phyloP scores from a whole-genome alignment of 2,797 vertebrate species.

The Malurus splendens region DNA sequence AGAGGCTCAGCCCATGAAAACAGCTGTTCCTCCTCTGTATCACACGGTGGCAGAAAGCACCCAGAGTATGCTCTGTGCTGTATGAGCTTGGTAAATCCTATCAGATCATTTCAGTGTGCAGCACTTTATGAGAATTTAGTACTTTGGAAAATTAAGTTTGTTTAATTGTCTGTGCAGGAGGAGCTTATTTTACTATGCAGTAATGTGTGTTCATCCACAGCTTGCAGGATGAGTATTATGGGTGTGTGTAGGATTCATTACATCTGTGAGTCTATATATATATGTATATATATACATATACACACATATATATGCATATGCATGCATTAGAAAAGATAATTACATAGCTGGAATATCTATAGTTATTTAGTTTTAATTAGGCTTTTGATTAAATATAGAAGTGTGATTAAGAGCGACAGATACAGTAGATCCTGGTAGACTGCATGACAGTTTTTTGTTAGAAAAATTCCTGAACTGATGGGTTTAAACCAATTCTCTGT shows the following conservation, averaged over 20 bases:
- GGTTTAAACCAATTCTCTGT: not conserved
- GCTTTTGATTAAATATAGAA: slow-evolving; percentile 9
- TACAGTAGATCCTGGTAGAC: not conserved
- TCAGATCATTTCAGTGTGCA: not conserved
- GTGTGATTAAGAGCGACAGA: not conserved
- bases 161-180: not conserved
- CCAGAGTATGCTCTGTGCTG: not conserved
- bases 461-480: not conserved
- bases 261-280: not conserved
- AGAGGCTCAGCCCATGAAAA: not conserved
- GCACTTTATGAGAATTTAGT: not conserved
- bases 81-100: fast-evolving
- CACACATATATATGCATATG: not conserved
- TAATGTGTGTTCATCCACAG: not conserved
- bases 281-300: not conserved
- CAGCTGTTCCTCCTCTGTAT: not conserved
- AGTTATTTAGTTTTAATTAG: slow-evolving; percentile 11
- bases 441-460: not conserved
- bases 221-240: not conserved
- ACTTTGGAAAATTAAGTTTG: not conserved
- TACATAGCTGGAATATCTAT: not conserved
- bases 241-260: not conserved
- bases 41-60: slow-evolving; percentile 56
- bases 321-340: not conserved
- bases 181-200: not conserved